Evolutionary conservation across 2,113 vertebrate genomes (phyloP), one percentile per base, ranked within the genome.

Genomic region (Platysteira castanea): DNA sequence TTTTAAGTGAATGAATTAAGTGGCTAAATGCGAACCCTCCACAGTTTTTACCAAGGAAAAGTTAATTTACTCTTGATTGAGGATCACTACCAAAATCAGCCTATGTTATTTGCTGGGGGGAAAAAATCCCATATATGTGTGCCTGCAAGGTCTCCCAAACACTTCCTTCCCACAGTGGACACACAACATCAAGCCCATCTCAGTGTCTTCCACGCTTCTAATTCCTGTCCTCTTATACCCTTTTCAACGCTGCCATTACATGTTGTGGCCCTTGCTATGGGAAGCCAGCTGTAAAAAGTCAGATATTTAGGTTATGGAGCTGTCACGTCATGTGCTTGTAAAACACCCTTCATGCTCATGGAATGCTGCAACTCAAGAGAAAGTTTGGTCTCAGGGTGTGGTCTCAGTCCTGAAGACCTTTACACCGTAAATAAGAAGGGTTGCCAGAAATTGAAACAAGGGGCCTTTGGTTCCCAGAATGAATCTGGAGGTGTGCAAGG

Each of bases 41-140:
- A 28, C 52, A 75, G n/a, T 80, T 96, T 91, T 94, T 85, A 86
- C 68, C 22, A 74, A 84, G 35, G 31, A 94, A 90, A 86, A 41
- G 13, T 80, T 90, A 84, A 59, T 88, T 46, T 83, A 67, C 27
- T 35, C 50, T 85, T 71, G 50, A 77, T 16, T 28, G 33, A 78
- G 15, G 42, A 94, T 4, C 24, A 50, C 15, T 67, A 59, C 27
- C 80, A 85, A 90, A 80, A 44, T 50, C 70, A 91, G 31, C 10
- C 28, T 22, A 6, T 68, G 30, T 65, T 85, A 17, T 7, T 27
- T 23, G 7, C 19, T 49, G 5, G 21, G 11, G 6, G 2, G 2
- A 64, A 46, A 53, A 49, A 19, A 19, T 65, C 12, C 19, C 1
- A 1, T 53, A 11, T 33, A n/a, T 2, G 2, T 44, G 30, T 60